Evolutionary conservation across 2,113 vertebrate species (phyloP), one percentile per base, ranked within the genome.

Genomic region (Sphaerodactylus townsendi): DNA sequence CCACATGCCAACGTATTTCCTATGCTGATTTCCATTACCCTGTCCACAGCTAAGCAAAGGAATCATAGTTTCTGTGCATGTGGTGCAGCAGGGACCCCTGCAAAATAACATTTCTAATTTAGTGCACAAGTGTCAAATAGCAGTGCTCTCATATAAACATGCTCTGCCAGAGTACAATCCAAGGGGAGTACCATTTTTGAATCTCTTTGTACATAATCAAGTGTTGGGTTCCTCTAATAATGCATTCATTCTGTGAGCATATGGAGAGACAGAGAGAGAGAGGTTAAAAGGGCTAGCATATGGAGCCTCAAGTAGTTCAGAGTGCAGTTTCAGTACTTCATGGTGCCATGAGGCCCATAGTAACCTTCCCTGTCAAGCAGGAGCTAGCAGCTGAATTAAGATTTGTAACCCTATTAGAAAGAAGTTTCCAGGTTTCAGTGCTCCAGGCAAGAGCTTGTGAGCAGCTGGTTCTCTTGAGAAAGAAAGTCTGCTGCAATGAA

Each of bases 401-500:
- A 91, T 86, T 84, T 92, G 56, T 68, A 92, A 83, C 90, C 88
- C 92, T 8, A 11, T 85, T 85, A 90, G 88, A 70, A 88, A 73
- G 10, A 4, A 92, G 75, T 56, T 65, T 93, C 82, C 68, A 0
- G 1, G 46, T 89, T 77, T 92, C 77, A 83, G 65, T 0, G n/a
- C 90, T 1, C 0, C 64, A 91, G 91, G 88, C 44, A 77, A 95
- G 83, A 76, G 44, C 28, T 2, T 33, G 2, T 2, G 30, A 90
- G 71, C 78, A 92, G 82, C 95, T 95, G 92, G 80, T 71, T 91
- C 73, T 77, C 80, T 41, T 77, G 90, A 92, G 90, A 92, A 87
- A 92, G 85, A 84, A 90, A 87, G 89, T 88, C 72, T 37, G 82
- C 70, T 85, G 66, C 59, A 82, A 81, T 82, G 86, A 89, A 74